Evolutionary conservation across 1,140 invertebrate genomes (phyloP).

Genomic region (Paramacrobiotus metropolitanus): DNA sequence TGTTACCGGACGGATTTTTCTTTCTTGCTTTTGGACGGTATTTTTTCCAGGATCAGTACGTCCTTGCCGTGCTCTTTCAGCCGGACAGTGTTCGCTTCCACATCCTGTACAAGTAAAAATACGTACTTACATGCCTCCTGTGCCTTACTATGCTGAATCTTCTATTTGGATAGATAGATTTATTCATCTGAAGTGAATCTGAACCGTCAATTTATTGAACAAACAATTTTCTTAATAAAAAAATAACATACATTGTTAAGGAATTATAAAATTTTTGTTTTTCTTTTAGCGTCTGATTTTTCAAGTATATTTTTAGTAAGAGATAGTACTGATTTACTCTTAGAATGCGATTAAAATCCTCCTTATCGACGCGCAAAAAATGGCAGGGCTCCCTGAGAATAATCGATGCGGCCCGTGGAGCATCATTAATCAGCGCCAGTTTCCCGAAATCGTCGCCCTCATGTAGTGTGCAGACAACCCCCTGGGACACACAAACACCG

Average conservation of each 20-base stretch:
- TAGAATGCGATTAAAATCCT: constrained; percentile 60
- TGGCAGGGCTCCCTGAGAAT: constrained; percentile 56
- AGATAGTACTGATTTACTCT: constrained; percentile 20
- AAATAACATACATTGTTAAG: too few relatives aligned
- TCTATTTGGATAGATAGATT: too few relatives aligned
- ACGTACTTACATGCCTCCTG: too few relatives aligned
- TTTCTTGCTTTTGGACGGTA: too few relatives aligned
- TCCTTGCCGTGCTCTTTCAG: constrained; percentile 65
- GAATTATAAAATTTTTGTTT: too few relatives aligned
- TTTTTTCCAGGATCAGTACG: constrained; percentile 56
- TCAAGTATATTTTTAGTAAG: background rate
- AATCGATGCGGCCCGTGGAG: constrained; percentile 61
- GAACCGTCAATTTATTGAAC: too few relatives aligned
- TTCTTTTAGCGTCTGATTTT: background rate
- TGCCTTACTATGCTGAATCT: too few relatives aligned
- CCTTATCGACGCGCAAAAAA: constrained; percentile 60
- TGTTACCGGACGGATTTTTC: too few relatives aligned
- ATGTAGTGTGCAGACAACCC: constrained; percentile 51
- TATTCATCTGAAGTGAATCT: too few relatives aligned
- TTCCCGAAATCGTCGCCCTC: constrained; percentile 74
- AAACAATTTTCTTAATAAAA: too few relatives aligned
- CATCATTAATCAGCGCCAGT: constrained; percentile 60
- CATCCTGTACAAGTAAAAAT: constrained; percentile 32
- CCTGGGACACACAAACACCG: too few relatives aligned
- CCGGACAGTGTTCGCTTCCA: constrained; percentile 63